Evolutionary conservation across 2,113 vertebrate species (phyloP).

Genomic region (Laterallus jamaicensis): DNA sequence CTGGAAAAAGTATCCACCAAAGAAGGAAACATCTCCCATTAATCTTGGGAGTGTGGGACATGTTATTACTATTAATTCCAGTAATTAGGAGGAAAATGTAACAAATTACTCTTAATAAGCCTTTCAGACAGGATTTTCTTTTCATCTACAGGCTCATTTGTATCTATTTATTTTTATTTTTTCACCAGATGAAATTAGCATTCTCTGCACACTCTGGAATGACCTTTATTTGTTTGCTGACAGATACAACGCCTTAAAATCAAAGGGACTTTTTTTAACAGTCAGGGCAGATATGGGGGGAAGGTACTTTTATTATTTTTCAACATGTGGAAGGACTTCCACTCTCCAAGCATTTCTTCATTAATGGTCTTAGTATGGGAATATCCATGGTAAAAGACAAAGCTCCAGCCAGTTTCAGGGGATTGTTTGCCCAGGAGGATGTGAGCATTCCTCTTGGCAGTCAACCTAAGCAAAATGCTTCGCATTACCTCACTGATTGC

Average conservation of each 20-base stretch:
- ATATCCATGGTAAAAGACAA: background rate
- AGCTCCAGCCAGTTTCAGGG: background rate
- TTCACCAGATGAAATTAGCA: conserved; percentile 3
- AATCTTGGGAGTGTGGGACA: conserved; percentile 1
- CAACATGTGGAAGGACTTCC: background rate
- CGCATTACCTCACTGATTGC: background rate
- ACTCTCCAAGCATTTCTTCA: background rate
- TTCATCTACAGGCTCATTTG: conserved; percentile 53
- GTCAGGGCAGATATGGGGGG: rapidly evolving
- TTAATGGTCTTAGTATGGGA: background rate
- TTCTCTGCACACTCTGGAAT: background rate
- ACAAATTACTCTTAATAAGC: conserved; percentile 68
- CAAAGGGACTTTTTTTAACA: background rate
- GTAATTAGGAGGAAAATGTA: conserved; percentile 70
- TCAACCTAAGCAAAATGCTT: background rate
- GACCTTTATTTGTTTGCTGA: background rate
- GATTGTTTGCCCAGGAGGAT: background rate
- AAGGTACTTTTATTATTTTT: background rate
- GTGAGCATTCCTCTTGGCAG: background rate
- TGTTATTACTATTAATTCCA: conserved; percentile 67
- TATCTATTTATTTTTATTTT: conserved; percentile 37
- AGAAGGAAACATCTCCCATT: conserved; percentile 12
- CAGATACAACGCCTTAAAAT: background rate
- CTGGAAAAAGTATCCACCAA: background rate
- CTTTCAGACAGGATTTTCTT: conserved; percentile 62